phyloP scores from a whole-genome alignment of 2,888 invertebrate genomes.

The Catocala fraxini region DNA sequence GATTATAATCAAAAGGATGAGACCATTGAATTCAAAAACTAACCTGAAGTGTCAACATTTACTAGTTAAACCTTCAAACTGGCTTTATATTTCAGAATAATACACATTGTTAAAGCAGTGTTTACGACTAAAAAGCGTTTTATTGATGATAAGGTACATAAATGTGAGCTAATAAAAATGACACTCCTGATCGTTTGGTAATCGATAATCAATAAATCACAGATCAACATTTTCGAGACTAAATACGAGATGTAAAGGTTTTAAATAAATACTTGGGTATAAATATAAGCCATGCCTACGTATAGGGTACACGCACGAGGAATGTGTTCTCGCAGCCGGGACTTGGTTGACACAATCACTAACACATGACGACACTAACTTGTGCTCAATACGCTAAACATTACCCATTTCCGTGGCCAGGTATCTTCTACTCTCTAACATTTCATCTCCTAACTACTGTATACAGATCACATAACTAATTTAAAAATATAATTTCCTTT shows the following conservation, averaged over 20 bases:
- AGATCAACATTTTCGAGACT: slow-evolving; percentile 33
- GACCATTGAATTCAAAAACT: slow-evolving; percentile 27
- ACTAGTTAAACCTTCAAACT: no score
- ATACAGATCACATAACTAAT: slow-evolving; percentile 62
- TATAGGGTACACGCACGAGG: slow-evolving; percentile 31
- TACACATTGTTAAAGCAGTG: background rate
- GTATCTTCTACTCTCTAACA: slow-evolving; percentile 50
- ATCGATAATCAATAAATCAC: slow-evolving; percentile 43
- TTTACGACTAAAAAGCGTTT: background rate
- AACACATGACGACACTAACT: slow-evolving; percentile 46
- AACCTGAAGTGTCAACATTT: slow-evolving; percentile 5
- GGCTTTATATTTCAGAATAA: background rate
- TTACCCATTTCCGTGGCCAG: slow-evolving; percentile 27
- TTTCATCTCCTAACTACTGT: slow-evolving; percentile 74
- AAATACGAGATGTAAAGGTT: no score
- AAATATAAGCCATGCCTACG: slow-evolving; percentile 3
- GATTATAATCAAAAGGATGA: slow-evolving; percentile 18
- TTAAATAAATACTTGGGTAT: slow-evolving; percentile 13
- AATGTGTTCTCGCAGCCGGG: slow-evolving; percentile 33
- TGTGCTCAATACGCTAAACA: slow-evolving; percentile 42
- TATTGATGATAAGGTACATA: background rate
- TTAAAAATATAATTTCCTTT: slow-evolving; percentile 82
- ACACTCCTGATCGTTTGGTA: slow-evolving; percentile 36
- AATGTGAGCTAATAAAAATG: background rate
- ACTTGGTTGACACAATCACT: slow-evolving; percentile 27